Evolutionary conservation across 2,888 invertebrate genomes (phyloP), one percentile per base, ranked within the genome.

Genomic region (Hesperia comma): DNA sequence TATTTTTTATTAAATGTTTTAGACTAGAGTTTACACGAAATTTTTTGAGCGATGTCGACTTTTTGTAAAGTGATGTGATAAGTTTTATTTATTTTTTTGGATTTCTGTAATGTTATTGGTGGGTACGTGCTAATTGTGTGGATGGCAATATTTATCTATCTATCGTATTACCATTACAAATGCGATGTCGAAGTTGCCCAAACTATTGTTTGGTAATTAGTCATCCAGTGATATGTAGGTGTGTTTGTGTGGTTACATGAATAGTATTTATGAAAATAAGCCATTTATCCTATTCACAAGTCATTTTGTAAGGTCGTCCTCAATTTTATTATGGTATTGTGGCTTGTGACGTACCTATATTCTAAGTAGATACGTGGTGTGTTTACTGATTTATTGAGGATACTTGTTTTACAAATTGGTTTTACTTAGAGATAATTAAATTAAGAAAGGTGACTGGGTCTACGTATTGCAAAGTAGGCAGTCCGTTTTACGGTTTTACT

Each of bases 121-220:
- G 46, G 41, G 66, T 60, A 63, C n/a, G 33, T 26, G 43, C 4
- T 1, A 46, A 15, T 37, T 14, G n/a, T 58, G 54, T 43, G 12
- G 58, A 64, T 51, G 32, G 14, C 41, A 41, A 57, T 14, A 51
- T 49, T 49, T 41, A 12, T 15, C 12, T 14, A n/a, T 8, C 14
- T 10, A 49, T 49, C 12, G 19, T 14, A 51, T 14, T 51, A 26
- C 21, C 14, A 26, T 21, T 46, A 8, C 6, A 19, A 33, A 46
- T 43, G 14, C 41, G 46, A 21, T 8, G 37, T 46, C 14, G 46
- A 53, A 53, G n/a, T 53, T 53, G 53, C 19, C 49, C 19, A 57
- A 66, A 58, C 43, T 55, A 55, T 76, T 75, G 72, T 74, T 74
- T 61, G 60, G 70, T 21, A 71, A 75, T 75, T 74, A 74, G 68